Percentiles rank a stretch among this genome's conserved stretches.
These are phyloP conservation scores for Semicossyphus pulcher DNA, from an alignment of 2,113 vertebrate genomes.

Conservation along the genomic window DNA sequence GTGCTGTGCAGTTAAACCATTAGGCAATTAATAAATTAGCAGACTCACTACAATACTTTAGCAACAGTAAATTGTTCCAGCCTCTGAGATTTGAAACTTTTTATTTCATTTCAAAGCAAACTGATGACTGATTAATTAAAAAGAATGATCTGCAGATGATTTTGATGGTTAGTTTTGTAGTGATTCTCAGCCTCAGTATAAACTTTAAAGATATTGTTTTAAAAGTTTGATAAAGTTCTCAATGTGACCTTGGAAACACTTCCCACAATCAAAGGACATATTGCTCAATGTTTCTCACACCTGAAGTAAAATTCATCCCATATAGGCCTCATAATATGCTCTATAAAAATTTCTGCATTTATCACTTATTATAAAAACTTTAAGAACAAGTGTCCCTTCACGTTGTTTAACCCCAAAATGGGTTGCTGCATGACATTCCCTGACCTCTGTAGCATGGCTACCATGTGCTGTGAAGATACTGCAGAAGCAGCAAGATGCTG, in stretches of 20 bases:
- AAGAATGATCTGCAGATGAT: no score
- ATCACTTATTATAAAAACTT: not conserved
- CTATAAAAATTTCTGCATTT: not conserved
- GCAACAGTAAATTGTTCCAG: not conserved
- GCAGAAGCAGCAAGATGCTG: not conserved
- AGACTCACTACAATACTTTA: no score
- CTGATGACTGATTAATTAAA: no score
- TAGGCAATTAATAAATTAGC: no score
- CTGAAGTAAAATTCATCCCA: not conserved
- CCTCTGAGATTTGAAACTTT: not conserved
- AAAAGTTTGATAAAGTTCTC: not conserved
- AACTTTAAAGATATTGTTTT: not conserved
- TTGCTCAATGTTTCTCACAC: not conserved
- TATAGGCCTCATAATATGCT: not conserved
- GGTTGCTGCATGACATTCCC: not conserved
- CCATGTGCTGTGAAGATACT: slow-evolving; percentile 9
- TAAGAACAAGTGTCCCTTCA: not conserved
- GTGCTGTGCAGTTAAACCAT: no score
- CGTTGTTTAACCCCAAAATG: not conserved
- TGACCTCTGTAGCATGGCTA: slow-evolving; percentile 43
- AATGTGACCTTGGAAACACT: slow-evolving; percentile 41
- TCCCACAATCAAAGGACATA: not conserved
- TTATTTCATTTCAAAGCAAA: no score
- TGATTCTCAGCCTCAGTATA: no score
- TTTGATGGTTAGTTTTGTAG: not conserved